Base-by-base conservation (phyloP, 1,140 invertebrate genomes). In the Belonocnema kinseyi region DNA sequence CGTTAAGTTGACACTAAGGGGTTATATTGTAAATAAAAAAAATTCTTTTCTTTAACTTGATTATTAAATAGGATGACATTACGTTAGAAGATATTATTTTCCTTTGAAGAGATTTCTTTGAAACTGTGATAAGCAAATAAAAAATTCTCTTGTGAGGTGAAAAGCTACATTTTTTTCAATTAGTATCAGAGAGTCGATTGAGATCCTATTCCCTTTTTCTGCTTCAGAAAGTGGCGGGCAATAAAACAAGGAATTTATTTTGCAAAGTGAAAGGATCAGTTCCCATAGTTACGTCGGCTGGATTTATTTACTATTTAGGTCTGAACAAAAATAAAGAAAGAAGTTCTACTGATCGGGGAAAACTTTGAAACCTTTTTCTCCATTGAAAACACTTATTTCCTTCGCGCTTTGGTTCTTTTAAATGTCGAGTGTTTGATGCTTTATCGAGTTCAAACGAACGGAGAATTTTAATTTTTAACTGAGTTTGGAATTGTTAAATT, bases 271-370 rank as follows among this genome's bases (percentile, higher is more conserved):
- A 5, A 66, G 40, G 16, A 66, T 33, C n/a, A 2, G 26, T 5
- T 40, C 1, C 58, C 26, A 26, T 33, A 61, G 56, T 61, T 61
- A 26, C 19, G 0, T 61, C 11, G 0, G 1, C 8, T 19, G 56
- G 11, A 13, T 61, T 26, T 66, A 26, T 66, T 66, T 40, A 14
- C 5, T 26, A 16, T 66, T 66, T 66, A 33, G 13, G 58, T 4
- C 40, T 40, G 58, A 40, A 33, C 26, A 66, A 66, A 14, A 26
- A 66, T 66, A 66, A 66, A 66, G 26, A 66, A 40, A 66, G 26
- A 66, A 26, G 0, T 14, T 26, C 21, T 33, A 66, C 40, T 66
- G 21, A 66, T 66, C 58, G 58, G 40, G 40, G 26, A n/a, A 66
- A 66, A 66, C 58, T 66, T 33, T 40, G 58, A 26, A 7, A 21